Base-by-base conservation (phyloP, 2,888 invertebrate species). In the Papilio gigon region DNA sequence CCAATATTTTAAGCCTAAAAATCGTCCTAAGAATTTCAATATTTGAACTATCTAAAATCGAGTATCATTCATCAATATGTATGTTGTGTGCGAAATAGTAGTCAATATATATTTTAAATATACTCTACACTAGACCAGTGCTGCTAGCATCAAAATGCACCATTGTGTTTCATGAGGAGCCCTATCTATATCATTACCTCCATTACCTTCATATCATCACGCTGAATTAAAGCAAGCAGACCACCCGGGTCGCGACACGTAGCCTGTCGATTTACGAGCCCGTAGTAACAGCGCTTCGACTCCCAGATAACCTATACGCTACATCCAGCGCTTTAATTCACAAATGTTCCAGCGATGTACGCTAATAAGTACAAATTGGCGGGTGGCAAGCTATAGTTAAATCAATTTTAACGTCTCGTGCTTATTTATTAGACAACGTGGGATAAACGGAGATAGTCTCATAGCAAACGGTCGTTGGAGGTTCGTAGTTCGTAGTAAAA, bases 211-310 rank as follows among this genome's bases (percentile, higher is more conserved):
- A 30, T 58, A 59, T 65, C 70, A 67, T 64, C 64, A 60, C 47
- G 67, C 68, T 75, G 75, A 76, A 77, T 76, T 76, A 77, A 77
- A 75, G 75, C 77, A 77, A 78, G 72, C 67, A 78, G 85, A 83
- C 86, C 86, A 86, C 86, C 86, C 85, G 84, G 78, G 78, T 77
- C 77, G 86, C 80, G 81, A 83, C 84, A 82, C 77, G 84, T 78
- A 78, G 77, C 80, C 77, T 65, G 22, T 75, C 81, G 82, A 83
- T 86, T 86, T 85, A 86, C 83, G 83, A 79, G 75, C 81, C 73
- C 78, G 78, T 78, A 27, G 42, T 56, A 66, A 66, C 53, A 63
- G 35, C 44, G 58, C 58, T n/a, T 37, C 37, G 67, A 58, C 63
- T 73, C 74, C 76, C 75, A 77, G 80, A 79, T 78, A 80, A 78